Conservation (phyloP, 2,113 vertebrate genomes). For the Tychaedon coryphoeus region DNA sequence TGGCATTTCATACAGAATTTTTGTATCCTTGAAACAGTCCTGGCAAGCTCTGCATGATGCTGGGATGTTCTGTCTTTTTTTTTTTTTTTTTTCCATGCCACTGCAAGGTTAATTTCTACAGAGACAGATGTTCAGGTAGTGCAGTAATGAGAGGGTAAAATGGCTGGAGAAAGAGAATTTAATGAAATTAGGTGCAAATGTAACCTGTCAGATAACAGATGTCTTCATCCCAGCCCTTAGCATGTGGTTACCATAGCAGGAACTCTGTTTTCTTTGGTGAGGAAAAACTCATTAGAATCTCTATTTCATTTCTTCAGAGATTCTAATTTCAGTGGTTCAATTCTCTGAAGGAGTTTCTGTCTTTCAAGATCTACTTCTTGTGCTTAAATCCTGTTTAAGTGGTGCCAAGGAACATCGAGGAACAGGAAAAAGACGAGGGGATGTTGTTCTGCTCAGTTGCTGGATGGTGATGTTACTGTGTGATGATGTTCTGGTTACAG, state of each 20-base stretch:
- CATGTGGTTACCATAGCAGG: not conserved
- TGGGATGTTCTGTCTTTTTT: not conserved
- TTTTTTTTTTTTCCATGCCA: not conserved
- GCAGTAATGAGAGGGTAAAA: not conserved
- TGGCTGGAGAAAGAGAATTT: not conserved
- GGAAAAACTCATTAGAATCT: not conserved
- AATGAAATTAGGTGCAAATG: not conserved
- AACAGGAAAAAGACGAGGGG: not conserved
- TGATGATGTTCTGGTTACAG: conserved; percentile 6
- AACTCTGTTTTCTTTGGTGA: conserved; percentile 14
- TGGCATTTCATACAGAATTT: not conserved
- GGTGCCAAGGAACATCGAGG: not conserved
- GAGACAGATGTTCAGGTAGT: not conserved
- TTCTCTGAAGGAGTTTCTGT: conserved; percentile 36
- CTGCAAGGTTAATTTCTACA: not conserved
- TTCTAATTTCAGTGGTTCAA: conserved; percentile 35
- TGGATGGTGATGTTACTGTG: not conserved
- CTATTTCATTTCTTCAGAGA: conserved; percentile 17
- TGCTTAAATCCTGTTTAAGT: conserved; percentile 34
- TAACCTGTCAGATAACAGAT: not conserved
- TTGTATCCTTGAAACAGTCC: not conserved
- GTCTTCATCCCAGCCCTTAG: not conserved
- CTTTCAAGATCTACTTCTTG: conserved; percentile 42
- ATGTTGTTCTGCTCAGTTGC: not conserved
- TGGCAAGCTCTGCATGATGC: not conserved